Percentiles rank a stretch among this genome's conserved stretches.
These are phyloP conservation scores for Axis porcinus DNA, from an alignment of 2,113 vertebrate species.

Conservation along the genomic window DNA sequence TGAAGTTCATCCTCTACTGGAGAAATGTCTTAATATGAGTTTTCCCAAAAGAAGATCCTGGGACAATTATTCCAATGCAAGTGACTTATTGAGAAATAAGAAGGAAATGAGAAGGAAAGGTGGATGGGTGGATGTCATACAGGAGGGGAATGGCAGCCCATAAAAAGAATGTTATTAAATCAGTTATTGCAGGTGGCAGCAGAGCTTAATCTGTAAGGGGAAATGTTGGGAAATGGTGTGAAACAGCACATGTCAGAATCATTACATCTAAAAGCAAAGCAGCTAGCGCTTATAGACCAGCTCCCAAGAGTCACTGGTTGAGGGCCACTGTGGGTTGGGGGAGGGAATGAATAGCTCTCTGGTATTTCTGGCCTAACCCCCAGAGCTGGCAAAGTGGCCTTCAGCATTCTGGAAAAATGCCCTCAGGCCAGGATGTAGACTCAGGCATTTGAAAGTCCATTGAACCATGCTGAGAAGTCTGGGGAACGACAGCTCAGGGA, in stretches of 20 bases:
- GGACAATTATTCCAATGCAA: background rate
- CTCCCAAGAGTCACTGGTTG: background rate
- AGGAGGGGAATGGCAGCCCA: background rate
- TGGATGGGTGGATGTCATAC: background rate
- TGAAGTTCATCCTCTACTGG: background rate
- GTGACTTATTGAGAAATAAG: background rate
- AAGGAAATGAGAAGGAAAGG: background rate
- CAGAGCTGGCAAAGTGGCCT: background rate
- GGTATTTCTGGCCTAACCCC: background rate
- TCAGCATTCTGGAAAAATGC: background rate
- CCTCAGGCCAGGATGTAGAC: background rate
- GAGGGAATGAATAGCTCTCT: background rate
- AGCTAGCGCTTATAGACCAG: background rate
- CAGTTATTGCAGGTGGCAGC: background rate
- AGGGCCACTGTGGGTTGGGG: background rate
- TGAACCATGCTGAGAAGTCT: background rate
- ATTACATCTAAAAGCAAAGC: background rate
- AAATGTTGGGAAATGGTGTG: background rate
- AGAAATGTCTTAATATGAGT: background rate
- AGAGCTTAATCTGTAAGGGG: background rate
- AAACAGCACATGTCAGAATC: background rate
- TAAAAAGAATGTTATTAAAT: background rate
- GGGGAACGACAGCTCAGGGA: background rate
- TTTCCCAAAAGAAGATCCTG: background rate
- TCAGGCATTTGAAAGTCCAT: background rate